Evolutionary conservation across 2,113 vertebrate genomes (phyloP).

Genomic region (Xiphias gladius): DNA sequence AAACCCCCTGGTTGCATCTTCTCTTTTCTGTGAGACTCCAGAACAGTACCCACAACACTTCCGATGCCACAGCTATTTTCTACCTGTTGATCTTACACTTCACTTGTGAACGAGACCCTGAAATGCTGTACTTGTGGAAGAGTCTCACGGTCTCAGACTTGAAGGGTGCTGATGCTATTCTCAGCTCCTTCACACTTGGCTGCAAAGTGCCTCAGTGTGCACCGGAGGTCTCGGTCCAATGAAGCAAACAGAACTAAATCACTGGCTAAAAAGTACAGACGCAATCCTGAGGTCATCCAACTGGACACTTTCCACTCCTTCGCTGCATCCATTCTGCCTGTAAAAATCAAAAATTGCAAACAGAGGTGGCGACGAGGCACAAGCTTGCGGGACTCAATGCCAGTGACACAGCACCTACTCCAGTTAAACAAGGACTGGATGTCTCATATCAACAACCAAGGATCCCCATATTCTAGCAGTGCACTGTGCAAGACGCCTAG

Average conservation of each 20-base stretch:
- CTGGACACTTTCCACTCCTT: background rate
- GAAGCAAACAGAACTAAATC: background rate
- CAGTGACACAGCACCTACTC: background rate
- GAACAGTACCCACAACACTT: background rate
- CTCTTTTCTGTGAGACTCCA: background rate
- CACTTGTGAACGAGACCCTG: background rate
- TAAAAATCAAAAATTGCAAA: constrained; percentile 7
- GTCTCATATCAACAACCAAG: background rate
- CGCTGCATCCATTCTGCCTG: background rate
- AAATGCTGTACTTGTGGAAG: constrained; percentile 12
- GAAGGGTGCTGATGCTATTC: background rate
- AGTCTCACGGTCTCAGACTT: background rate
- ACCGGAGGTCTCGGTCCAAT: background rate
- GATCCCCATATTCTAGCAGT: background rate
- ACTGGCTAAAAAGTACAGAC: background rate
- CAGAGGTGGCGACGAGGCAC: background rate
- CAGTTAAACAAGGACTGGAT: background rate
- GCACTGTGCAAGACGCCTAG: background rate
- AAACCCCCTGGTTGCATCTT: background rate
- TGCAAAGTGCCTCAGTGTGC: background rate
- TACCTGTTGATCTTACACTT: background rate
- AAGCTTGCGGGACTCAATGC: background rate
- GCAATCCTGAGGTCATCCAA: background rate
- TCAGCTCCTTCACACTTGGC: constrained; percentile 12
- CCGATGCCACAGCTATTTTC: background rate